These are phyloP conservation scores for Chelonus formosanus DNA, from an alignment of 2,888 invertebrate genomes.

Conservation along the genomic window DNA sequence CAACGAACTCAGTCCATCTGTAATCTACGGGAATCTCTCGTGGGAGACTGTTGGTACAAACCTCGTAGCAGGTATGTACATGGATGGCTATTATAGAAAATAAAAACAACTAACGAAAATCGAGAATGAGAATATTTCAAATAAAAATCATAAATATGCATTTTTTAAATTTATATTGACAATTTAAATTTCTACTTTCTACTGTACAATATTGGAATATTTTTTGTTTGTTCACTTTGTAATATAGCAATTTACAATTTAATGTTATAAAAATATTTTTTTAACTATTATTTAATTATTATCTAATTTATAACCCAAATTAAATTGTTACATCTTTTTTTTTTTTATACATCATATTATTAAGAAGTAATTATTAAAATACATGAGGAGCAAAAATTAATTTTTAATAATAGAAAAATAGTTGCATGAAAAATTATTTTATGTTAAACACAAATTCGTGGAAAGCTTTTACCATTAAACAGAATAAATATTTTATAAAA, in stretches of 20 bases:
- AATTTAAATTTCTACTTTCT: conserved; percentile 24
- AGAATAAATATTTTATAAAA: too few relatives aligned
- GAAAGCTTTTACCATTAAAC: too few relatives aligned
- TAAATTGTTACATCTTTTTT: too few relatives aligned
- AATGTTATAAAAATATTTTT: too few relatives aligned
- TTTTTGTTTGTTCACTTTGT: not conserved
- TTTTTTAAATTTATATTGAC: conserved; percentile 4
- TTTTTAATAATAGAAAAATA: too few relatives aligned
- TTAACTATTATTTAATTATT: too few relatives aligned
- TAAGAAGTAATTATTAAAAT: too few relatives aligned
- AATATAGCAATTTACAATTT: not conserved
- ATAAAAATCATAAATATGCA: not conserved
- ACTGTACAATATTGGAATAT: conserved; percentile 27
- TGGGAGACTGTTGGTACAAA: conserved; percentile 91
- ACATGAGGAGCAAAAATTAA: too few relatives aligned
- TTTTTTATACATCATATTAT: too few relatives aligned
- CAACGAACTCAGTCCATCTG: conserved; percentile 82
- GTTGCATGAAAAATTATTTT: too few relatives aligned
- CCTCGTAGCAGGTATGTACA: conserved; percentile 77
- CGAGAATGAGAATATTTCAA: not conserved
- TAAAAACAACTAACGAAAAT: conserved; percentile 1
- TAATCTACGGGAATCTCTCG: conserved; percentile 86
- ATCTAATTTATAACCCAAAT: too few relatives aligned
- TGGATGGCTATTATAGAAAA: conserved; percentile 1
- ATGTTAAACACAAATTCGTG: too few relatives aligned